Conservation (phyloP, 2,113 vertebrate genomes). For the Mastomys coucha region DNA sequence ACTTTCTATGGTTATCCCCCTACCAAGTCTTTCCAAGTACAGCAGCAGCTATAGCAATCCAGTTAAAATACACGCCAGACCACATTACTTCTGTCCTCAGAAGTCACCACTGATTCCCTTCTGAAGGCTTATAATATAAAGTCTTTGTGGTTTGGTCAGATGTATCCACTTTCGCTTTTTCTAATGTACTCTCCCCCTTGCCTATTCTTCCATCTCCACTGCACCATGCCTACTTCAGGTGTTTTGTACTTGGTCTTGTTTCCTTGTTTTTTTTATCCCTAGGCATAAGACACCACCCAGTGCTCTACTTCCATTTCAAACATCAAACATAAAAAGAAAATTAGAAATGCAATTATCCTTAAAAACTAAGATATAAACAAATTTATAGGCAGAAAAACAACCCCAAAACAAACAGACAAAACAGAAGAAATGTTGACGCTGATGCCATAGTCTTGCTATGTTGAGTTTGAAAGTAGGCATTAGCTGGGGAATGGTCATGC, state of each 20-base stretch:
- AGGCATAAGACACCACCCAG: neutral
- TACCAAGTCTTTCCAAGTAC: neutral
- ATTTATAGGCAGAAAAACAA: neutral
- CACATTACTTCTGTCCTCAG: neutral
- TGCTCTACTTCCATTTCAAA: neutral
- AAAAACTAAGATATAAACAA: conserved; percentile 22
- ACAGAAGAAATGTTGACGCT: neutral
- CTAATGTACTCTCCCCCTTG: neutral
- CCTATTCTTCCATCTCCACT: neutral
- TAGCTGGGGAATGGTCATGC: neutral
- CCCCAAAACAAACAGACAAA: neutral
- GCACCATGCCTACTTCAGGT: neutral
- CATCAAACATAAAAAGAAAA: conserved; percentile 57
- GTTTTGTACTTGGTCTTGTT: neutral
- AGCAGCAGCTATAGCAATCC: neutral
- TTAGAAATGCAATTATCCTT: conserved; percentile 52
- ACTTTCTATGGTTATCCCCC: neutral
- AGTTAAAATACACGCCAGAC: neutral
- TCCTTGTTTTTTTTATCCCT: neutral
- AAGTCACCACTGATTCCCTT: neutral
- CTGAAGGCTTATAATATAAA: neutral
- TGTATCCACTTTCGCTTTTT: neutral
- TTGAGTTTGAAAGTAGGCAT: neutral
- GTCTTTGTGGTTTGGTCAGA: neutral
- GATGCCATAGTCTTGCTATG: neutral